Base-by-base conservation (phyloP, 2,113 vertebrate genomes). In the Hypanus sabinus region DNA sequence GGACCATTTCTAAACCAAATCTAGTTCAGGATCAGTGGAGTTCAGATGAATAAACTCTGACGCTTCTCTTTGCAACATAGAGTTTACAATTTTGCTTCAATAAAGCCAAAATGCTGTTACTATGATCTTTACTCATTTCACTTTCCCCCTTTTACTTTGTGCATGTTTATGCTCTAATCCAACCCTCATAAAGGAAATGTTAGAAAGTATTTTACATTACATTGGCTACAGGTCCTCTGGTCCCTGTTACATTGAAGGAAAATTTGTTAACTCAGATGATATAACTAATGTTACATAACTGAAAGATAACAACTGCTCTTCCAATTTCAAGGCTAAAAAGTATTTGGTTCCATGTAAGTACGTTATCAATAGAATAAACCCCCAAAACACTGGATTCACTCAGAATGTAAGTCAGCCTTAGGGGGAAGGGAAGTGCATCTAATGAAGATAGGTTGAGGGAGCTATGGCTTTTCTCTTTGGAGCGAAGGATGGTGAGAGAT, bases 191-290 rank as follows among this genome's bases (percentile, higher is more conserved):
- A 70, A 70, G 90, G 90, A 93, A 70, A 73, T 73, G 36, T 73
- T 70, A 93, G 14, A 33, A 33, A 73, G 16, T 7, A 38, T 22
- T 93, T 93, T 93, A 73, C 20, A 93, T 70, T 14, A 73, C 71
- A 93, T 93, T 73, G 90, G 90, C 73, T 93, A 27, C 62, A 93
- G 90, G 90, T 93, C 90, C 73, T 68, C 18, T 46, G n/a, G 87
- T 90, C 62, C 87, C n/a, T 20, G 57, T 33, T 57, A 8, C 14
- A 46, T 36, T 71, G 68, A 46, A 68, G 12, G 22, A 71, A 38
- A 30, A 12, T 38, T 73, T 46, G 90, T 18, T 22, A 93, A 93
- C 36, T 93, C 36, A 22, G 71, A 70, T 27, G 22, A n/a, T 46
- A 9, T 93, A 71, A 46, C 36, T 71, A 14, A n/a, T 38, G 87